These are phyloP conservation scores for Nebria ingens DNA, from an alignment of 1,140 invertebrate genomes.

Conservation along the genomic window DNA sequence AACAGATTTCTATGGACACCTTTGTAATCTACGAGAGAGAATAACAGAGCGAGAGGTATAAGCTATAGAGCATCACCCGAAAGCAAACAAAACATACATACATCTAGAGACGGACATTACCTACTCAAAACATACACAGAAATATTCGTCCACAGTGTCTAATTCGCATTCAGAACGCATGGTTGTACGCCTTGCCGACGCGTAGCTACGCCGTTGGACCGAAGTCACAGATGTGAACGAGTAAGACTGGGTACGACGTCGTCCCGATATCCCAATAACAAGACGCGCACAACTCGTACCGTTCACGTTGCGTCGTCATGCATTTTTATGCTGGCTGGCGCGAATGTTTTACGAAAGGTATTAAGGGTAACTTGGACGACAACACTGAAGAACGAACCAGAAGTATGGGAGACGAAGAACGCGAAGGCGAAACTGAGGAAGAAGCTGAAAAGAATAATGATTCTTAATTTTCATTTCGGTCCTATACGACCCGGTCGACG, in stretches of 20 bases:
- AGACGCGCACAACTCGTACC: constrained; percentile 12
- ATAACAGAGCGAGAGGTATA: no score
- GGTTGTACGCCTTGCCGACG: neutral
- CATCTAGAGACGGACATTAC: no score
- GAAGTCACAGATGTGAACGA: constrained; percentile 15
- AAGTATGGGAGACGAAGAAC: neutral
- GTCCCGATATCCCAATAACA: constrained; percentile 14
- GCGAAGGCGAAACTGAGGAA: constrained; percentile 23
- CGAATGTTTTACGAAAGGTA: constrained; percentile 34
- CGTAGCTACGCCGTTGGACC: neutral
- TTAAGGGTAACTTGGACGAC: no score
- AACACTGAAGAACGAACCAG: no score
- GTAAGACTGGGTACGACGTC: no score
- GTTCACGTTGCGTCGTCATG: constrained; percentile 18
- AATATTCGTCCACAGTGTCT: no score
- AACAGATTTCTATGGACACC: no score
- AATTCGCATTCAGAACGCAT: constrained; percentile 16
- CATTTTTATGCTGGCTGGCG: constrained; percentile 21
- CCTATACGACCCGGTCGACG: constrained; percentile 29
- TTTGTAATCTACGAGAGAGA: no score
- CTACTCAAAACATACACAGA: no score
- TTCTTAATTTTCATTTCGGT: constrained; percentile 38
- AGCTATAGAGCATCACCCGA: no score
- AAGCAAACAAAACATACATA: no score
- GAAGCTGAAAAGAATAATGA: constrained; percentile 37